A percentile compares a stretch with the other conserved stretches of the same genome.
Evolutionary conservation across 2,888 invertebrate species (phyloP).

Genomic region (Lycophotia porphyrea): DNA sequence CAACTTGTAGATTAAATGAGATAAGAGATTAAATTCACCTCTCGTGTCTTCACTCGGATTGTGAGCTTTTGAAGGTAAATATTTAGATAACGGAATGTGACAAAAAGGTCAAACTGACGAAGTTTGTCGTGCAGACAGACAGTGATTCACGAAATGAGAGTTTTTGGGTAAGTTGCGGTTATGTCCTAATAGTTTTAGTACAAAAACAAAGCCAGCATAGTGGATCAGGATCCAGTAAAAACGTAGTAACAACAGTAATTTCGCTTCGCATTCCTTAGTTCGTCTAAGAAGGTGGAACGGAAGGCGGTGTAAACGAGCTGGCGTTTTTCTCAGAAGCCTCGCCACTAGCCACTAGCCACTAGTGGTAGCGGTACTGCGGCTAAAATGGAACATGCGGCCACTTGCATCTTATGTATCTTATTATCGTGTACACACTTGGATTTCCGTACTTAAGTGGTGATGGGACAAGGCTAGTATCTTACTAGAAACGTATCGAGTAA

Average conservation of each 20-base stretch:
- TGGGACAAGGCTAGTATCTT: slow-evolving; percentile 29
- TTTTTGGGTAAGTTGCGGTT: slow-evolving; percentile 14
- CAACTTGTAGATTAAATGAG: slow-evolving; percentile 74
- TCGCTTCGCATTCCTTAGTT: slow-evolving; percentile 67
- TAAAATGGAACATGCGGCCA: slow-evolving; percentile 60
- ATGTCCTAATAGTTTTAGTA: slow-evolving; percentile 29
- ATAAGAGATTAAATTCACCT: slow-evolving; percentile 80
- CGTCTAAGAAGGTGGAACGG: slow-evolving; percentile 71
- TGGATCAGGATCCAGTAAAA: slow-evolving; percentile 54
- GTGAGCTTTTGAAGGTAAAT: slow-evolving; percentile 50
- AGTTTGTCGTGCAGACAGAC: slow-evolving; percentile 20
- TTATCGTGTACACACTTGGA: slow-evolving; percentile 50
- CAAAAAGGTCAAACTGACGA: slow-evolving; percentile 39
- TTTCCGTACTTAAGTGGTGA: slow-evolving; percentile 47
- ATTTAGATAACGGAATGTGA: slow-evolving; percentile 46
- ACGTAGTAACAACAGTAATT: slow-evolving; percentile 66
- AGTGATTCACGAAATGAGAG: slow-evolving; percentile 7
- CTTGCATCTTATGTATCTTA: slow-evolving; percentile 58
- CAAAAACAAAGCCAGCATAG: slow-evolving; percentile 42
- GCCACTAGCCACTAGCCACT: slow-evolving; percentile 36
- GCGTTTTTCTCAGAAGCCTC: slow-evolving; percentile 71
- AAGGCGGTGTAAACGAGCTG: slow-evolving; percentile 65
- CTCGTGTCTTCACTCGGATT: slow-evolving; percentile 49
- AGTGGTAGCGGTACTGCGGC: slow-evolving; percentile 55
- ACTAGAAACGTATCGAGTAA: slow-evolving; percentile 34